Evolutionary conservation across 92 coral and sea anemone species (phyloP).

Genomic region (Phenganax subtilis): DNA sequence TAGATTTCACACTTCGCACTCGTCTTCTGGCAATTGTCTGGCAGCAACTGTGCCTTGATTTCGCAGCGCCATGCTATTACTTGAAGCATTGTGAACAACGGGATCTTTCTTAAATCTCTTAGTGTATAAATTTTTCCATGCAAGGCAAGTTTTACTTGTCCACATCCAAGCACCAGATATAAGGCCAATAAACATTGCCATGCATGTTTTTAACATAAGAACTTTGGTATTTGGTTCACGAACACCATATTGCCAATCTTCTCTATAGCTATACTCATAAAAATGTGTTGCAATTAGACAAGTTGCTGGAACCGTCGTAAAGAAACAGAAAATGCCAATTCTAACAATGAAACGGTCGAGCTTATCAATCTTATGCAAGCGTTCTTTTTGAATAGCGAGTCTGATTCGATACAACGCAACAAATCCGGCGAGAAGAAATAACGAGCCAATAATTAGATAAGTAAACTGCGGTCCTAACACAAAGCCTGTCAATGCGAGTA

Average conservation of each 20-base stretch:
- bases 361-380: constrained; percentile 71
- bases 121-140: constrained; percentile 68
- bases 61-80: constrained; percentile 31
- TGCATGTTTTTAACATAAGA: constrained; percentile 77
- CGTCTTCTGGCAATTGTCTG: constrained; percentile 11
- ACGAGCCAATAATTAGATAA: constrained; percentile 88
- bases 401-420: constrained; percentile 80
- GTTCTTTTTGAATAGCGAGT: constrained; percentile 64
- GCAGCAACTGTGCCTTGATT: constrained; percentile 11
- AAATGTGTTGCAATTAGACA: constrained; percentile 85
- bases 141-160: constrained; percentile 65
- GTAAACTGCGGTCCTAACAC: constrained; percentile 99
- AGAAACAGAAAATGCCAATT: constrained; percentile 79
- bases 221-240: constrained; percentile 84
- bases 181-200: constrained; percentile 87
- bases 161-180: constrained; percentile 96
- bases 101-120: constrained; percentile 14
- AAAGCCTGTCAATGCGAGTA: constrained; percentile 94
- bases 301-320: constrained; percentile 84
- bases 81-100: constrained; percentile 21
- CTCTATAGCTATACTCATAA: constrained; percentile 90
- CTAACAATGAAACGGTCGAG: constrained; percentile 88
- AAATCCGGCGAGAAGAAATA: constrained; percentile 93
- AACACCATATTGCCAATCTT: constrained; percentile 86
- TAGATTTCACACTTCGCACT: constrained; percentile 9